These are phyloP conservation scores for Phalacrocorax aristotelis DNA, from an alignment of 2,113 vertebrate genomes.

Conservation along the genomic window DNA sequence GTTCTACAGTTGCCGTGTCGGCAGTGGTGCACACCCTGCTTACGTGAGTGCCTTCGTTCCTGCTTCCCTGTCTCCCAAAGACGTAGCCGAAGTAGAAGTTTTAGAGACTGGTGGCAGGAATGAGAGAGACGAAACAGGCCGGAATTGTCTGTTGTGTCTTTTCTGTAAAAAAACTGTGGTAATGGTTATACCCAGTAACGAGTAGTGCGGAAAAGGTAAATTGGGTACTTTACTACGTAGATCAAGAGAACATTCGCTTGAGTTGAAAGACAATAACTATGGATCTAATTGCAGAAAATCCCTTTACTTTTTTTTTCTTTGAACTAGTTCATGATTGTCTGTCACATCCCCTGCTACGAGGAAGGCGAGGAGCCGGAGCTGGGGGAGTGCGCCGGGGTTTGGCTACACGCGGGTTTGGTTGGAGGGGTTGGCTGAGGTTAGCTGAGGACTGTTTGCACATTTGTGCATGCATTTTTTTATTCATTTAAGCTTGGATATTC, in stretches of 20 bases:
- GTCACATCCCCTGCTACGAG: rapidly evolving
- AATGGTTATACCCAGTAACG: not conserved
- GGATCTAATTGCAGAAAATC: not conserved
- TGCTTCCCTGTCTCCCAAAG: not conserved
- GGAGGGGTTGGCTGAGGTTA: not conserved
- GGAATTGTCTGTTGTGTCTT: not conserved
- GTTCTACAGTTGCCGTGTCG: rapidly evolving
- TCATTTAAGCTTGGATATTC: not conserved
- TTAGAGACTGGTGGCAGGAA: not conserved
- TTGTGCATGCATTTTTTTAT: not conserved
- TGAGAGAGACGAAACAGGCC: not conserved
- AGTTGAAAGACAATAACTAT: not conserved
- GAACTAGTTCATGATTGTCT: not conserved
- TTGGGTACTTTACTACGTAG: not conserved
- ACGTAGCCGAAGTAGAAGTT: not conserved
- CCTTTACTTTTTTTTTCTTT: not conserved
- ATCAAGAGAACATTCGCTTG: not conserved
- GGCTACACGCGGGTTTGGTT: rapidly evolving
- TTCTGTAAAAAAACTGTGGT: too few relatives aligned
- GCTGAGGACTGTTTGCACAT: rapidly evolving
- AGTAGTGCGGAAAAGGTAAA: not conserved
- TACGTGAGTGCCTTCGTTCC: not conserved
- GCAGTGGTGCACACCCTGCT: too few relatives aligned
- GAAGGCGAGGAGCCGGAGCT: not conserved
- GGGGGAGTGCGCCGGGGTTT: not conserved